Evolutionary conservation across 2,113 vertebrate species (phyloP), one percentile per base, ranked within the genome.

Genomic region (Marmota flaviventris): DNA sequence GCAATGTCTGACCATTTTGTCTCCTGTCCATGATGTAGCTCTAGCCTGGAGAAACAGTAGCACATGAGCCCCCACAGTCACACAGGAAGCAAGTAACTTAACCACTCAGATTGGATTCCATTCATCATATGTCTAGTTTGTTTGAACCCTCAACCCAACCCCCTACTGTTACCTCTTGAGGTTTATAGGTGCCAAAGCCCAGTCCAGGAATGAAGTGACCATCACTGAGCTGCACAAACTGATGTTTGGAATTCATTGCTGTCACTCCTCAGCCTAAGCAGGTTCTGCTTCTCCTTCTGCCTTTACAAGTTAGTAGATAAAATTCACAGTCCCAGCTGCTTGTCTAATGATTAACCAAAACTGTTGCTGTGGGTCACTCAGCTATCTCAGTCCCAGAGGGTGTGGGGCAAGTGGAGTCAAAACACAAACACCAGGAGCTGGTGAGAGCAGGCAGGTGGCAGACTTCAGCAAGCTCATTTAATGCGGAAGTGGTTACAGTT

Each of bases 121-220:
- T 16, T 65, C 27, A 45, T 14, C 11, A 32, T 53, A 14, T 53
- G 51, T 53, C 14, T 9, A 29, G 0, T 37, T 42, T 10, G 6
- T 53, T 45, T 45, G 32, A n/a, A 22, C 24, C 24, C 9, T 39
- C 51, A 12, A 14, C 20, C 8, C 48, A 51, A 16, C 20, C 4
- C 10, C 48, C 5, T 22, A 25, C 1, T 37, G 9, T 73, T 89
- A 96, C 96, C 93, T 95, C 79, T 2, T 17, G 3, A 5, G 72
- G 72, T 58, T 39, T 25, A 24, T 16, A 86, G 51, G 69, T 96
- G n/a, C 96, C 92, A 42, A 93, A 70, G 58, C 96, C 95, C 56
- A 97, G 39, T 0, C 39, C 39, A 48, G 89, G 79, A 45, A 96
- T 92, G 22, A 77, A 53, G 51, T 91, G 76, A 5, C 88, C 95